Percentiles rank a stretch among this genome's conserved stretches.
Conservation (phyloP, 2,797 vertebrate genomes). For the Xyrichtys novacula region DNA sequence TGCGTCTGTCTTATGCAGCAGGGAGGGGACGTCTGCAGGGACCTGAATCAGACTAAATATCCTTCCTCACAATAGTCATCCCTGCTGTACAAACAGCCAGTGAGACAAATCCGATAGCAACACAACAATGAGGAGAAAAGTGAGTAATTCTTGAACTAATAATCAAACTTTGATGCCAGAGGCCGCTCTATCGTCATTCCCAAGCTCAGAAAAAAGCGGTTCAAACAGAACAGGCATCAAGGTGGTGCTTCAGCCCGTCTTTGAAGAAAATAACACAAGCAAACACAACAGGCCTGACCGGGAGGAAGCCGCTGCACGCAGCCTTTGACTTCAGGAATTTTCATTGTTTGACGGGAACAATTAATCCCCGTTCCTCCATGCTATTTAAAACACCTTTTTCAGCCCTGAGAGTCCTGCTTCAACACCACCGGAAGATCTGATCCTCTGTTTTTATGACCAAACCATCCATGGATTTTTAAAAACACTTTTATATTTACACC, state of each 20-base stretch:
- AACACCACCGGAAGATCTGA: background rate
- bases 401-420: background rate
- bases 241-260: slow-evolving; percentile 56
- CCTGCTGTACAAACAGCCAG: slow-evolving; percentile 74
- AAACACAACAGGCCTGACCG: slow-evolving; percentile 57
- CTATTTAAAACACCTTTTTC: slow-evolving; percentile 57
- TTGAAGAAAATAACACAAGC: slow-evolving; percentile 69
- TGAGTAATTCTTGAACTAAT: slow-evolving; percentile 74
- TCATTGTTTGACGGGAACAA: slow-evolving; percentile 81
- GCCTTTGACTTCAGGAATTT: slow-evolving; percentile 74
- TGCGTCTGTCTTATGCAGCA: slow-evolving; percentile 46
- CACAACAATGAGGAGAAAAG: slow-evolving; percentile 79
- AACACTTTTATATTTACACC: background rate
- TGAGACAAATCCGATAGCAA: slow-evolving; percentile 64
- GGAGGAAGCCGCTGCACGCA: slow-evolving; percentile 60
- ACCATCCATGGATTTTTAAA: slow-evolving; percentile 1
- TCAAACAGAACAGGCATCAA: slow-evolving; percentile 68
- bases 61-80: slow-evolving; percentile 79
- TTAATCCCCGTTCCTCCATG: slow-evolving; percentile 49
- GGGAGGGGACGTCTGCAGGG: slow-evolving; percentile 72
- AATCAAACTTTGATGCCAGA: slow-evolving; percentile 81
- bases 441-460: slow-evolving; percentile 4
- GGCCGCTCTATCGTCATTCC: slow-evolving; percentile 59
- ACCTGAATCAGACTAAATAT: slow-evolving; percentile 84
- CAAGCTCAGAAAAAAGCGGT: slow-evolving; percentile 43